These are phyloP conservation scores for Fabriciana adippe DNA, from an alignment of 2,888 invertebrate species.

Conservation along the genomic window DNA sequence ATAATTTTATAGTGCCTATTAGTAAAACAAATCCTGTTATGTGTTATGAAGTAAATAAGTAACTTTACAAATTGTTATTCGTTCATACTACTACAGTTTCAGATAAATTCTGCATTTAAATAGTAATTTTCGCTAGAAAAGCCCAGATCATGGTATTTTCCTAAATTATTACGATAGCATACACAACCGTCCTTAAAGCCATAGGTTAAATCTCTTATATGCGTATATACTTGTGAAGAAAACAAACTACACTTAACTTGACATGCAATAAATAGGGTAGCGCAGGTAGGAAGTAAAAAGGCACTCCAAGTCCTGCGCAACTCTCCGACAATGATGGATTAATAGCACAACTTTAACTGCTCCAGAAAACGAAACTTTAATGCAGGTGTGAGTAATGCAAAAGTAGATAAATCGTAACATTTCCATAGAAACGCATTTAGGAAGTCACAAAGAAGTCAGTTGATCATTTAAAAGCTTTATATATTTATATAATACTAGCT, in stretches of 20 bases:
- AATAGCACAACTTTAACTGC: slow-evolving; percentile 27
- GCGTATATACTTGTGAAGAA: not conserved
- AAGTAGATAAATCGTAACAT: slow-evolving; percentile 17
- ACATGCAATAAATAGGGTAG: slow-evolving; percentile 15
- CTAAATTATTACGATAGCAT: too few species aligned
- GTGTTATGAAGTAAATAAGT: not conserved
- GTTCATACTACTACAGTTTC: too few species aligned
- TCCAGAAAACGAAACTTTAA: slow-evolving; percentile 20
- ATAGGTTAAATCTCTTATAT: too few species aligned
- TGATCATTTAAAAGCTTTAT: not conserved
- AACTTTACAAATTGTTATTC: not conserved
- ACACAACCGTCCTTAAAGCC: too few species aligned
- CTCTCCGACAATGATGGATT: slow-evolving; percentile 28
- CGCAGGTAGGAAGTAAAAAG: slow-evolving; percentile 21
- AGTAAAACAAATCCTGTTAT: not conserved
- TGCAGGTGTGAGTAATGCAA: slow-evolving; percentile 19
- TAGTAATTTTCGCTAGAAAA: too few species aligned
- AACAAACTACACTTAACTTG: slow-evolving; percentile 7
- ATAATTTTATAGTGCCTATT: slow-evolving; percentile 9
- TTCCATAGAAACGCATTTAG: not conserved
- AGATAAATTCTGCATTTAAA: too few species aligned
- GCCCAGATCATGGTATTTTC: too few species aligned
- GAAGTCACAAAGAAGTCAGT: not conserved
- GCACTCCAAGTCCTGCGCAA: slow-evolving; percentile 22
- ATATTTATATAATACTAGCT: not conserved